Base-by-base conservation (phyloP, 2,797 vertebrate species). In the Linurgus olivaceus region DNA sequence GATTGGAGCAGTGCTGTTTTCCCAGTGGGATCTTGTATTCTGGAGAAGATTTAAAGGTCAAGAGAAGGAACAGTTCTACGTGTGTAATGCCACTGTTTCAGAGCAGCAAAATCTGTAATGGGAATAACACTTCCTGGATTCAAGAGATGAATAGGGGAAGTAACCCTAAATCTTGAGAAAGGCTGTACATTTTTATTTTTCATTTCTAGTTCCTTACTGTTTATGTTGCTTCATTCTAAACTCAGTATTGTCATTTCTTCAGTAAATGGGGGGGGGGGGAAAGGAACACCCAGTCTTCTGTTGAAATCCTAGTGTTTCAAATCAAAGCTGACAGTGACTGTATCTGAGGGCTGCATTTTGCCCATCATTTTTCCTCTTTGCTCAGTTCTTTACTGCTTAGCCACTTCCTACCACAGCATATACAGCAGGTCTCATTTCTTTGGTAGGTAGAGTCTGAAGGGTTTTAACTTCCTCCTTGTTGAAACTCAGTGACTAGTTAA, bases 81-180 rank as follows among this genome's bases (percentile, higher is more conserved):
- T 9, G 8, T 58, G 42, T 40, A 58, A 13, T 23, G 17, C 33
- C 20, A 16, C 31, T 62, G 10, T 70, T 85, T 51, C 67, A 83
- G 42, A 74, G 25, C 45, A 91, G 81, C 50, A 91, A 86, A 61
- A 71, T 35, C 31, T 52, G 6, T 88, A 33, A 58, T 0, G 1
- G 35, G 63, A 86, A 50, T 61, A 91, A 50, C 0, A 4, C 28
- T 94, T 94, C 37, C 78, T 35, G 29, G 44, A 62, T 51, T 92
- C 21, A 70, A 20, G 28, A 51, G 38, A 7, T 58, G 70, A 74
- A 31, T 52, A 55, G 55, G 20, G 65, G 86, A 95, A 95, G 79
- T 91, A 66, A 50, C 44, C 15, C 4, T 14, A 44, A 38, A 4
- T 76, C 33, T 97, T 96, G 91, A 86, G 96, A 96, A 93, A 96